Percentiles rank a stretch among this genome's conserved stretches.
Conservation (phyloP, 2,113 vertebrate genomes). For the Lagenorhynchus albirostris region DNA sequence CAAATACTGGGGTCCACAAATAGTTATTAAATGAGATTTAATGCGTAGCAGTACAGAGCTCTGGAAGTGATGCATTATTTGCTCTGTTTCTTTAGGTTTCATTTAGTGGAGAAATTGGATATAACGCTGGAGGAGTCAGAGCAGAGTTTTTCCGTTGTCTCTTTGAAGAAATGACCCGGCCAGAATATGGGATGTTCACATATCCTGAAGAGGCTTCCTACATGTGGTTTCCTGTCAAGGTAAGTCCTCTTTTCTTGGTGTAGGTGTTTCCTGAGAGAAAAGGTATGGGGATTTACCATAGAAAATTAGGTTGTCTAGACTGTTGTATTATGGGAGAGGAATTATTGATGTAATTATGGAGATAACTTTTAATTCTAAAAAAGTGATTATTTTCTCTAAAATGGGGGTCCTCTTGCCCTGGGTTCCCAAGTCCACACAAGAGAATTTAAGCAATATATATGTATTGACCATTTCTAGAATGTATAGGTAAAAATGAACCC, state of each 20-base stretch:
- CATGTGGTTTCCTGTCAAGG: constrained; percentile 86
- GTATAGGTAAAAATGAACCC: background rate
- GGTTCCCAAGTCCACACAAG: background rate
- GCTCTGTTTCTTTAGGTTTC: constrained; percentile 77
- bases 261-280: background rate
- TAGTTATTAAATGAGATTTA: background rate
- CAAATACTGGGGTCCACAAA: background rate
- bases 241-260: constrained; percentile 63
- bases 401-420: background rate
- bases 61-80: background rate
- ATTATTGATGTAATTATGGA: background rate
- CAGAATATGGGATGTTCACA: constrained; percentile 79
- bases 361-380: background rate
- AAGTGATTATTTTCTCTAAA: constrained; percentile 16
- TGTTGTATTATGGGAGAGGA: background rate
- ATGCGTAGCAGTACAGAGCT: background rate
- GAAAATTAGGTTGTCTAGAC: background rate
- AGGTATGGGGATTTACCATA: background rate
- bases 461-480: background rate
- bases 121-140: constrained; percentile 58
- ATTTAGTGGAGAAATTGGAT: constrained; percentile 76
- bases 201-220: constrained; percentile 75
- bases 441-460: background rate
- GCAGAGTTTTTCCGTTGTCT: constrained; percentile 83
- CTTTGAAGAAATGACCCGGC: constrained; percentile 80